Conservation (phyloP, 2,888 invertebrate genomes). For the Augochlorella aurata region DNA sequence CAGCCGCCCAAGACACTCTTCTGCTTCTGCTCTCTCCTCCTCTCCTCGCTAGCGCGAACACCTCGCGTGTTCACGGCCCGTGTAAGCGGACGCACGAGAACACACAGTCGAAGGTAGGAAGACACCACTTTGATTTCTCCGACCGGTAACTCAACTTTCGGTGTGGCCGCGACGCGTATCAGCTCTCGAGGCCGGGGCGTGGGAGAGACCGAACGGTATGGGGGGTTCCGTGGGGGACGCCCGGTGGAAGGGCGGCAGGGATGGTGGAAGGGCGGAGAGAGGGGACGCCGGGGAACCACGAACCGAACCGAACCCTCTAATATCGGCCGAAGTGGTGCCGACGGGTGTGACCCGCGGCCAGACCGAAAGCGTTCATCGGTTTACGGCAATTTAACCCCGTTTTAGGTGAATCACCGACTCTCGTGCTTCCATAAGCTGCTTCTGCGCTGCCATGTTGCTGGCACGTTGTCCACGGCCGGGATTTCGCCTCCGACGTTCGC, state of each 20-base stretch:
- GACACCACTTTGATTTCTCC: constrained; percentile 53
- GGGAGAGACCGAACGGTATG: not conserved
- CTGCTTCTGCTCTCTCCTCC: not conserved
- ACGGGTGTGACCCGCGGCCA: constrained; percentile 10
- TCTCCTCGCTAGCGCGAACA: constrained; percentile 39
- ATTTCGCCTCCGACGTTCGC: no score
- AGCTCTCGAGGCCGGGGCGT: constrained; percentile 1
- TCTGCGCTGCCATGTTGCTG: not conserved
- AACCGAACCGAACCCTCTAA: not conserved
- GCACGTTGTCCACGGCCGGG: not conserved
- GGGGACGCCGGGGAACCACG: not conserved
- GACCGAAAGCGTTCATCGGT: constrained; percentile 19
- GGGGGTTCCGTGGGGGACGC: not conserved
- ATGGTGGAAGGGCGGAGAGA: not conserved
- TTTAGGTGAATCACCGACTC: constrained; percentile 33
- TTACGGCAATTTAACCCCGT: constrained; percentile 32
- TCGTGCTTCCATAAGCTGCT: constrained; percentile 4
- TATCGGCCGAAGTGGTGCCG: not conserved
- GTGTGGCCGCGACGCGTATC: not conserved
- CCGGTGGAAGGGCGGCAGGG: not conserved
- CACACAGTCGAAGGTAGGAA: constrained; percentile 51
- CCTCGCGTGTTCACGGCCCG: constrained; percentile 38
- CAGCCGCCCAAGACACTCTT: constrained; percentile 36
- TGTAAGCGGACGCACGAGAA: constrained; percentile 45
- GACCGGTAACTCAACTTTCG: constrained; percentile 43